These are phyloP conservation scores for Neodiprion lecontei DNA, from an alignment of 1,140 invertebrate species.

Conservation along the genomic window DNA sequence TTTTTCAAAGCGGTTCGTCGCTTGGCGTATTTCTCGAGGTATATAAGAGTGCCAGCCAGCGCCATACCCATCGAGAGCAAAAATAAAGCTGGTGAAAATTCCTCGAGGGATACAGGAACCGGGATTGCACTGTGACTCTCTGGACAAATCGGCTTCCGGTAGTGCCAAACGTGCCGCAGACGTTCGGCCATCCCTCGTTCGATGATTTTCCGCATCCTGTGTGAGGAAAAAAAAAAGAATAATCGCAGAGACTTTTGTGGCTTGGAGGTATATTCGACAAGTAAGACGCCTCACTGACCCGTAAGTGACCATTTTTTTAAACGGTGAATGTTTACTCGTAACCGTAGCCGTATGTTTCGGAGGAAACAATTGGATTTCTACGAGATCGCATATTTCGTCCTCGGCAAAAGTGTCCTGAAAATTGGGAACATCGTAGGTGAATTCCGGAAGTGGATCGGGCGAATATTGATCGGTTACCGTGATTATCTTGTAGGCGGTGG, in stretches of 20 bases:
- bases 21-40: slow-evolving; percentile 22
- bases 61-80: slow-evolving; percentile 34
- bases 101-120: slow-evolving; percentile 39
- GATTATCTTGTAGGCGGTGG: slow-evolving; percentile 66
- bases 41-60: slow-evolving; percentile 25
- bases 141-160: slow-evolving; percentile 38
- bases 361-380: slow-evolving; percentile 38
- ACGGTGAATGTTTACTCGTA: slow-evolving; percentile 45
- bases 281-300: slow-evolving; percentile 30
- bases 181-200: slow-evolving; percentile 38
- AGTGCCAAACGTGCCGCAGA: slow-evolving; percentile 36
- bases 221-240: slow-evolving; percentile 21
- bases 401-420: slow-evolving; percentile 45
- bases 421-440: not conserved
- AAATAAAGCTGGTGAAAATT: slow-evolving; percentile 45
- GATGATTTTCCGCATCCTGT: slow-evolving; percentile 40
- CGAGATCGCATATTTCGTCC: slow-evolving; percentile 47
- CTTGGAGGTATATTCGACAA: not conserved
- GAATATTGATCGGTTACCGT: slow-evolving; percentile 31
- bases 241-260: too few relatives aligned
- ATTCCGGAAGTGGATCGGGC: too few relatives aligned
- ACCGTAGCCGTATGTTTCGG: slow-evolving; percentile 32
- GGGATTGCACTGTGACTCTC: slow-evolving; percentile 42
- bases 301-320: slow-evolving; percentile 47
- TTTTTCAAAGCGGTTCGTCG: too few relatives aligned